Conservation (phyloP, 1,140 invertebrate species). For the Bombus vancouverensis region DNA sequence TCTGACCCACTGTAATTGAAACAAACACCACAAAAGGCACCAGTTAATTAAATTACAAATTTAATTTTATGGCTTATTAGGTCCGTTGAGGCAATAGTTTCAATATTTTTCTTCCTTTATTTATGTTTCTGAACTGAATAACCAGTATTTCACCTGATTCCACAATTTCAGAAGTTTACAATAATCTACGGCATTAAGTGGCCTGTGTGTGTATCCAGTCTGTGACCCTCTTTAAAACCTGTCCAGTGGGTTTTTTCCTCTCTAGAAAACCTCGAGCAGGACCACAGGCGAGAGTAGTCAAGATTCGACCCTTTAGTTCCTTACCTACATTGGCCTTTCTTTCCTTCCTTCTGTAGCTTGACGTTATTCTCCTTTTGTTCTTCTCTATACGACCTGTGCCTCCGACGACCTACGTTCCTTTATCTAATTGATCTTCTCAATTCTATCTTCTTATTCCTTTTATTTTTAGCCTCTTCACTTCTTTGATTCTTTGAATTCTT, state of each 20-base stretch:
- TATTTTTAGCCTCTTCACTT: no score
- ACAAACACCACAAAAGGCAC: not conserved
- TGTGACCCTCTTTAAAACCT: conserved; percentile 69
- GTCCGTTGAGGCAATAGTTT: not conserved
- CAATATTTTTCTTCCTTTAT: not conserved
- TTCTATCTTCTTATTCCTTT: not conserved
- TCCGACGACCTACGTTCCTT: no score
- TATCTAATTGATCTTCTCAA: not conserved
- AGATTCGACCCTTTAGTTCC: conserved; percentile 35
- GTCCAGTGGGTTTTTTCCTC: conserved; percentile 61
- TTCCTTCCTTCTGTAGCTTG: conserved; percentile 11
- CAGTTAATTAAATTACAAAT: not conserved
- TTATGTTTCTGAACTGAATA: no score
- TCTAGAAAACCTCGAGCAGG: conserved; percentile 18
- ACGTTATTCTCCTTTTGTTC: conserved; percentile 21
- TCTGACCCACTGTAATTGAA: not conserved
- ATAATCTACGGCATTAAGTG: conserved; percentile 55
- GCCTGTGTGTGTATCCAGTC: conserved; percentile 1
- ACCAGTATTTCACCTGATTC: conserved; percentile 2
- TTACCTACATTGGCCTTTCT: not conserved
- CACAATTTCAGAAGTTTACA: conserved; percentile 47
- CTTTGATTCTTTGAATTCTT: not conserved
- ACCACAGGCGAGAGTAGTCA: conserved; percentile 2
- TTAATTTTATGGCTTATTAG: not conserved
- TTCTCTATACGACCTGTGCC: no score